A percentile compares a stretch with the other conserved stretches of the same genome.
Evolutionary conservation across 2,797 vertebrate genomes (phyloP).

Genomic region (Rhinophrynus dorsalis): DNA sequence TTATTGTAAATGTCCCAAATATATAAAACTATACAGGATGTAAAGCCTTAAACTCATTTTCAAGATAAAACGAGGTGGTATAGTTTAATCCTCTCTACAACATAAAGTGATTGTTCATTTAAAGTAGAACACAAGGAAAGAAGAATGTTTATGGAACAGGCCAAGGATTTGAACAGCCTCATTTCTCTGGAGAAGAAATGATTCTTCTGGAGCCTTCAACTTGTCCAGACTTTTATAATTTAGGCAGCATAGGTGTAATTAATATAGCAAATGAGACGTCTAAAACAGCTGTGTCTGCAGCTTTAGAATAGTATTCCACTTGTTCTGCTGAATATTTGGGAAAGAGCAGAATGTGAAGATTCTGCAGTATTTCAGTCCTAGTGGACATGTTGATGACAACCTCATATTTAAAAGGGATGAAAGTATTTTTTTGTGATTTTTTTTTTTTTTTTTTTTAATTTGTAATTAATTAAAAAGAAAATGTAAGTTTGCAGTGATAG

Average conservation of each 20-base stretch:
- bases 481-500: not conserved
- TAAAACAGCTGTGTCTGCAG: slow-evolving; percentile 50
- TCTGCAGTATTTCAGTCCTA: slow-evolving; percentile 46
- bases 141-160: slow-evolving; percentile 43
- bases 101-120: not conserved
- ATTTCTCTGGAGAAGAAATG: slow-evolving; percentile 54
- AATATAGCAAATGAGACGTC: slow-evolving; percentile 53
- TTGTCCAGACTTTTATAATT: slow-evolving; percentile 59
- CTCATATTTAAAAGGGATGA: slow-evolving; percentile 22
- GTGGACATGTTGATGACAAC: slow-evolving; percentile 38
- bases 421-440: not conserved
- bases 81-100: slow-evolving; percentile 34
- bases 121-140: slow-evolving; percentile 19
- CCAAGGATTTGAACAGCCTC: slow-evolving; percentile 44
- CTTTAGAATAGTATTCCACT: slow-evolving; percentile 41
- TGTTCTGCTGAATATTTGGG: not conserved
- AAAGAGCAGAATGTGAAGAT: slow-evolving; percentile 30
- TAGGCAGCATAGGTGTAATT: slow-evolving; percentile 58
- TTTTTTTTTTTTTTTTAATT: not conserved
- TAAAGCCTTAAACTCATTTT: no score
- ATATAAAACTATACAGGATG: no score
- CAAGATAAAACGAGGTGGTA: no score
- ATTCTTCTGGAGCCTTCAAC: slow-evolving; percentile 58
- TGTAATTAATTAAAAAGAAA: slow-evolving; percentile 1
- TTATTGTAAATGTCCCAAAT: no score